phyloP scores from a whole-genome alignment of 1,140 invertebrate species.

The Tribolium castaneum region DNA sequence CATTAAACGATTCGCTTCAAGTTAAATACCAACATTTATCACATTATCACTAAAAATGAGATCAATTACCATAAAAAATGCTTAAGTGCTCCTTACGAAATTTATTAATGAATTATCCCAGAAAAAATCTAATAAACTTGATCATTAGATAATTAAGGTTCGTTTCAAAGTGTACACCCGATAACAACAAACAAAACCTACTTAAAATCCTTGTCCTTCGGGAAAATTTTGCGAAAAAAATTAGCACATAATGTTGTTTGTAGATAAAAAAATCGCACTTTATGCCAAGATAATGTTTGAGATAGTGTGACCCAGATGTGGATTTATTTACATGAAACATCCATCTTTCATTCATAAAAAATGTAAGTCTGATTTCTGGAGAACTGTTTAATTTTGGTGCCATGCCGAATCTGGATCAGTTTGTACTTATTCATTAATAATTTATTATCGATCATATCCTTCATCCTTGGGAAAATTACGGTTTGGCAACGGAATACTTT shows the following conservation, averaged over 20 bases:
- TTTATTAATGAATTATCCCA: too few relatives aligned
- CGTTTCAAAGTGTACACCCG: not conserved
- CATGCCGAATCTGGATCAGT: not conserved
- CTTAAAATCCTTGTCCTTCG: not conserved
- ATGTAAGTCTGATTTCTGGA: not conserved
- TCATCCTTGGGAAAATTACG: slow-evolving; percentile 26
- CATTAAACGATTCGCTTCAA: too few relatives aligned
- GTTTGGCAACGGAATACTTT: slow-evolving; percentile 24
- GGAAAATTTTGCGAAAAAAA: slow-evolving; percentile 11
- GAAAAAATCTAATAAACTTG: too few relatives aligned
- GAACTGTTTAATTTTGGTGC: not conserved
- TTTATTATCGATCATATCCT: slow-evolving; percentile 28
- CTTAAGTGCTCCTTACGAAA: too few relatives aligned
- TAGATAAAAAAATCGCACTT: not conserved
- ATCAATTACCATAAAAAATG: too few relatives aligned
- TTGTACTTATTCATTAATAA: slow-evolving; percentile 10
- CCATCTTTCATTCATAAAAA: not conserved
- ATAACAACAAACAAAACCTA: not conserved
- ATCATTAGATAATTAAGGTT: not conserved
- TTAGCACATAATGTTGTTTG: not conserved
- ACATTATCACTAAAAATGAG: too few relatives aligned
- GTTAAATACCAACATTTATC: too few relatives aligned
- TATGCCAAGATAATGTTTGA: slow-evolving; percentile 4
- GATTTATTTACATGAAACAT: slow-evolving; percentile 13
- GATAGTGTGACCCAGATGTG: slow-evolving; percentile 8